Conservation (phyloP, 2,797 vertebrate genomes). For the Heterohyrax brucei region DNA sequence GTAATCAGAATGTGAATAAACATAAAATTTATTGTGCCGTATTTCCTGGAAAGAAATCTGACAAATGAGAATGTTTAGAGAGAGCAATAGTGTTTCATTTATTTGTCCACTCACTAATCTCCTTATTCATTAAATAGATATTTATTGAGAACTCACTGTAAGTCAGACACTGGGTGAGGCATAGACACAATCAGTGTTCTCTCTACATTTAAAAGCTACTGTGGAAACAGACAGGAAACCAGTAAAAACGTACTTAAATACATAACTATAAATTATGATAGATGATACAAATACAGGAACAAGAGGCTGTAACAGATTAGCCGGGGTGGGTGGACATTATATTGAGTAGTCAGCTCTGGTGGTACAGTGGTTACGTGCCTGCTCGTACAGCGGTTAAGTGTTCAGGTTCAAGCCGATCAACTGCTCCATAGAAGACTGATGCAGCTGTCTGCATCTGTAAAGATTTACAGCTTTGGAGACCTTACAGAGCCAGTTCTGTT, state of each 20-base stretch:
- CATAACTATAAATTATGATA: background rate
- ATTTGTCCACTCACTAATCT: background rate
- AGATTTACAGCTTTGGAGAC: too few species aligned
- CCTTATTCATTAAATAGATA: constrained; percentile 55
- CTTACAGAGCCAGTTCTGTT: too few species aligned
- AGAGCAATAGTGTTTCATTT: constrained; percentile 39
- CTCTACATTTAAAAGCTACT: background rate
- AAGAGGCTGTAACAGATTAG: background rate
- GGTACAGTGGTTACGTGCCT: too few species aligned
- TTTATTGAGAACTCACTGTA: background rate
- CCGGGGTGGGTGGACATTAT: constrained; percentile 11
- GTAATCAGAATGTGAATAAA: constrained; percentile 11
- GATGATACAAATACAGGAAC: background rate
- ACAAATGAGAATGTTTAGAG: constrained; percentile 45
- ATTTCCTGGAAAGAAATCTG: constrained; percentile 43
- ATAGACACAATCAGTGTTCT: background rate
- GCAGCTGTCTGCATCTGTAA: too few species aligned
- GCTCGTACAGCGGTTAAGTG: too few species aligned
- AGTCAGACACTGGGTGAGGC: background rate
- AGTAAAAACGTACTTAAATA: background rate
- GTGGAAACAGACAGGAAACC: background rate
- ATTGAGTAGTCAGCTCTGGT: background rate
- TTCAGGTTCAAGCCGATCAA: too few species aligned
- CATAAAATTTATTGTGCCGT: background rate
- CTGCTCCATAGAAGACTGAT: too few species aligned